These are phyloP conservation scores for Poicephalus gulielmi DNA, from an alignment of 2,113 vertebrate species.

Conservation along the genomic window DNA sequence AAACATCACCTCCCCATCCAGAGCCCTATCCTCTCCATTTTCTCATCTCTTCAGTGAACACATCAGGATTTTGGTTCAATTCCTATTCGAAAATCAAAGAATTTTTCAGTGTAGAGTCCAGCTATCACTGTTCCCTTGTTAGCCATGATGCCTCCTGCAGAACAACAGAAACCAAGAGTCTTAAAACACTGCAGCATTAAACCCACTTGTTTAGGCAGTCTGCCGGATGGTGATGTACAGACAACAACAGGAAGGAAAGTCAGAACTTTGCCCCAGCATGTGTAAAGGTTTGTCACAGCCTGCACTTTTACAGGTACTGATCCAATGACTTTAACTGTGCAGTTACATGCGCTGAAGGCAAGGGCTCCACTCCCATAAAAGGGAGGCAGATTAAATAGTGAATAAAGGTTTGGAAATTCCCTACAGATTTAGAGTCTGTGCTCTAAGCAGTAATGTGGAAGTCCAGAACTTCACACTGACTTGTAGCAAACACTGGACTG, in stretches of 20 bases:
- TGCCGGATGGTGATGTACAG: background rate
- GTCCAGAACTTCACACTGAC: background rate
- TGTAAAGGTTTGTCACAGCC: slow-evolving; percentile 41
- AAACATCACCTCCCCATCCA: background rate
- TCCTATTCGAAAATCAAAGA: background rate
- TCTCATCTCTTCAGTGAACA: background rate
- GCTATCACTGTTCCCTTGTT: background rate
- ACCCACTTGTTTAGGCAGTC: background rate
- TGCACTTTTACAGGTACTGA: background rate
- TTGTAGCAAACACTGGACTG: background rate
- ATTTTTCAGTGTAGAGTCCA: background rate
- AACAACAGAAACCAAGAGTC: background rate
- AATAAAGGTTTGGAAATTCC: slow-evolving; percentile 19
- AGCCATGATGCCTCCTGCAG: background rate
- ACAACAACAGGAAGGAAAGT: background rate
- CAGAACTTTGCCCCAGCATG: slow-evolving; percentile 27
- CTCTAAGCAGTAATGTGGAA: background rate
- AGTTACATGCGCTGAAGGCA: background rate
- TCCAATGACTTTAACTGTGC: background rate
- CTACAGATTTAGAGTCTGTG: background rate
- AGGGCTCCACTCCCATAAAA: background rate
- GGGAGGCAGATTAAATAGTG: background rate
- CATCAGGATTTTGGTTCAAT: background rate
- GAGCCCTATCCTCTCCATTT: background rate
- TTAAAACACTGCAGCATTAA: background rate